phyloP scores from a whole-genome alignment of 2,888 invertebrate genomes.

The Chorisops tibialis region DNA sequence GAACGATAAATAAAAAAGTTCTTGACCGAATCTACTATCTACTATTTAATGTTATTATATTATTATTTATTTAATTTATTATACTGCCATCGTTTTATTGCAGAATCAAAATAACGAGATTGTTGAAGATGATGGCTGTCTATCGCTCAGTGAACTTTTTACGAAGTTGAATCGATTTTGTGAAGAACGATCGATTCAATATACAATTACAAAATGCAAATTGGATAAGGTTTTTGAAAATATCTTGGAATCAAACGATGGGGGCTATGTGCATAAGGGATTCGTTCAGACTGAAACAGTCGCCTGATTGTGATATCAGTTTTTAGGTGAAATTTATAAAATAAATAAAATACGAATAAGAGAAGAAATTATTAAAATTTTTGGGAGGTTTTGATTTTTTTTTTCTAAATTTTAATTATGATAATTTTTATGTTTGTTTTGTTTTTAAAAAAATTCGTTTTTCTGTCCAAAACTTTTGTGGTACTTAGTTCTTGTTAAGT shows the following conservation, averaged over 20 bases:
- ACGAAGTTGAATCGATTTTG: constrained; percentile 38
- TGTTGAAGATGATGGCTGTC: constrained; percentile 15
- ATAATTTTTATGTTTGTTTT: too few relatives aligned
- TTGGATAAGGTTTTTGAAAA: constrained; percentile 50
- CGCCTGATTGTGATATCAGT: constrained; percentile 31
- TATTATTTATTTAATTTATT: neutral
- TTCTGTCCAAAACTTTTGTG: too few relatives aligned
- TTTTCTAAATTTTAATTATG: too few relatives aligned
- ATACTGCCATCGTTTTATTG: neutral
- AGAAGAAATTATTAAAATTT: too few relatives aligned
- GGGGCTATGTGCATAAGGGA: constrained; percentile 44
- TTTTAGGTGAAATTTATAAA: constrained; percentile 21
- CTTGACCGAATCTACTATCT: neutral
- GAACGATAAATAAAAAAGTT: neutral
- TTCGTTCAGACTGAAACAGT: constrained; percentile 45
- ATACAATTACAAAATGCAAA: constrained; percentile 46
- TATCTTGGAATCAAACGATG: constrained; percentile 44
- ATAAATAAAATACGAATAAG: too few relatives aligned
- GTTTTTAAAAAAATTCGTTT: too few relatives aligned
- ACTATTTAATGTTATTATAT: neutral
- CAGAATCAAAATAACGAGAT: constrained; percentile 21
- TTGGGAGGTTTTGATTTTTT: too few relatives aligned
- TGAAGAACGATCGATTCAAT: constrained; percentile 38
- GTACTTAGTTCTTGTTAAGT: too few relatives aligned
- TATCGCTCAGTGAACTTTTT: constrained; percentile 36